Evolutionary conservation across 2,797 vertebrate species (phyloP), one percentile per base, ranked within the genome.

Genomic region (Notamacropus eugenii): DNA sequence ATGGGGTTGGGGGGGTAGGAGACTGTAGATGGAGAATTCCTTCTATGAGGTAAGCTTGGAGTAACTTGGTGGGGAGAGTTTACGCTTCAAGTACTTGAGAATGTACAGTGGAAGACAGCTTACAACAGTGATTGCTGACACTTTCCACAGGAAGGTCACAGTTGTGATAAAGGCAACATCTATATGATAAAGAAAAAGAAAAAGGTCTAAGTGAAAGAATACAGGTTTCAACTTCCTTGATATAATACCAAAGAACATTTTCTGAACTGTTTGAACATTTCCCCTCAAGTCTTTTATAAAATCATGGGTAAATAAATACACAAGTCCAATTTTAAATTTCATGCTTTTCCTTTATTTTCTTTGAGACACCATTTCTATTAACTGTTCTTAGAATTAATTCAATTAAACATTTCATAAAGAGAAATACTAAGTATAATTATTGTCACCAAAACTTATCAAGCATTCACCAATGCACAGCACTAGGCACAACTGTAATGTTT

Each of bases 81-180:
- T 99, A 97, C 99, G 99, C 98, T 99, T 99, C 99, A 99, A 99
- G 99, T 99, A 99, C 98, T 99, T 99, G 98, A 99, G 99, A 96
- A 99, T 99, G 98, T 99, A 99, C 97, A 99, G 99, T 34, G 99
- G 99, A 98, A 99, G 99, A 98, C 99, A 99, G 99, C 99, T 99
- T 98, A 99, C 99, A 98, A 99, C 97, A 9, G 99, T 99, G 99
- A 99, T 99, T 94, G 99, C 98, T 0, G 99, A 99, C 98, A 99
- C 99, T 98, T 99, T 99, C 99, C 99, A 99, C 98, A 99, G 98
- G 99, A 99, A 99, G 98, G 99, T 99, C 99, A 99, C 97, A 0
- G 99, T 99, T 8, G 99, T 99, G 99, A 99, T 99, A 98, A 99
- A 99, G 93, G 99, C 99, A 97, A 99, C 97, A 98, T 99, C 99